phyloP scores from a whole-genome alignment of 1,140 invertebrate genomes.

The Eueides isabella region DNA sequence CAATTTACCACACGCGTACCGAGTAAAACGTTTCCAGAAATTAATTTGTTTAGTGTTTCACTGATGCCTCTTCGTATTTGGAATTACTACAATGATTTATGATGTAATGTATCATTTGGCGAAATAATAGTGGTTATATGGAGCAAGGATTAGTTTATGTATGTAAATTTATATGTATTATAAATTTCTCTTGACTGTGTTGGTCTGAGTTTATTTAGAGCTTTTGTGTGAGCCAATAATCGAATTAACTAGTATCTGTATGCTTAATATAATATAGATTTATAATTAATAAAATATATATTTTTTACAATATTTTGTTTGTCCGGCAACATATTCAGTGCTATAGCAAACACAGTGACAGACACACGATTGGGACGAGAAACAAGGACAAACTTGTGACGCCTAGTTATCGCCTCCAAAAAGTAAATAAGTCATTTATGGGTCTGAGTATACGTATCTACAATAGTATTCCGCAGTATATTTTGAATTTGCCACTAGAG shows the following conservation, averaged over 20 bases:
- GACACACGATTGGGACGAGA: too few relatives aligned
- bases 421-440: too few relatives aligned
- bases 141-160: background rate
- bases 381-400: too few relatives aligned
- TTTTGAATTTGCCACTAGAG: too few relatives aligned
- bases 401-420: too few relatives aligned
- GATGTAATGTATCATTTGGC: constrained; percentile 3
- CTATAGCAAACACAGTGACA: too few relatives aligned
- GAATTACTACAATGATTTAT: constrained; percentile 33
- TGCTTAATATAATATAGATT: too few relatives aligned
- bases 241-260: background rate
- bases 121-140: background rate
- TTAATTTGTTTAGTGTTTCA: constrained; percentile 34
- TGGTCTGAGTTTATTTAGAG: background rate
- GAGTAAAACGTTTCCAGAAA: constrained; percentile 27
- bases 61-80: constrained; percentile 27
- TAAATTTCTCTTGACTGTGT: background rate
- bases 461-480: too few relatives aligned
- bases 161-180: background rate
- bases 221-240: background rate
- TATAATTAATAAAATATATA: too few relatives aligned
- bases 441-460: too few relatives aligned
- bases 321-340: too few relatives aligned
- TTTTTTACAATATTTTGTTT: too few relatives aligned
- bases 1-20: constrained; percentile 8